phyloP scores from a whole-genome alignment of 2,113 vertebrate species.

The Melanostigma gelatinosum region DNA sequence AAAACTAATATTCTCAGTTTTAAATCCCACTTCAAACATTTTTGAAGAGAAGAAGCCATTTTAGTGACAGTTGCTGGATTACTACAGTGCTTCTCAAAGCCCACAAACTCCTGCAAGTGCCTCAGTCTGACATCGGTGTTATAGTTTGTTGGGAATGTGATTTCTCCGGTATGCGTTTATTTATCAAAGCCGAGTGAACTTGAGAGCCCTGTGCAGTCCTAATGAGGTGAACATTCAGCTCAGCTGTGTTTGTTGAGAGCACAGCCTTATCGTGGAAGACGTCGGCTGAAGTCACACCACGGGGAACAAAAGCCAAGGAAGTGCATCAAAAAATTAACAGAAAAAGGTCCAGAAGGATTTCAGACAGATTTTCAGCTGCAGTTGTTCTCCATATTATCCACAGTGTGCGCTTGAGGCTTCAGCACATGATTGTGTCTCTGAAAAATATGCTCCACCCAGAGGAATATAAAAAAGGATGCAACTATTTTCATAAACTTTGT shows the following conservation, averaged over 20 bases:
- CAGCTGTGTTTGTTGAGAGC: slow-evolving; percentile 24
- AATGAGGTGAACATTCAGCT: slow-evolving; percentile 45
- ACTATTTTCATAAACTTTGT: slow-evolving; percentile 22
- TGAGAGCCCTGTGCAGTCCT: slow-evolving; percentile 15
- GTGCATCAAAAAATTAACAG: slow-evolving; percentile 11
- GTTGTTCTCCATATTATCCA: slow-evolving; percentile 20
- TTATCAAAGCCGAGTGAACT: slow-evolving; percentile 21
- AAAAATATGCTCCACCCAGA: slow-evolving; percentile 31
- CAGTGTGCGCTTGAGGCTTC: slow-evolving; percentile 36
- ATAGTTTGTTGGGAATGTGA: not conserved
- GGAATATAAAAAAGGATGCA: not conserved
- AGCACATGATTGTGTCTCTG: slow-evolving; percentile 22
- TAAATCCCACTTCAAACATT: not conserved
- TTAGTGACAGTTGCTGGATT: not conserved
- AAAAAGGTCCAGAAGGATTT: slow-evolving; percentile 21
- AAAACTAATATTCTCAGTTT: not conserved
- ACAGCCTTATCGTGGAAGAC: not conserved
- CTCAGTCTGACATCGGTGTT: not conserved
- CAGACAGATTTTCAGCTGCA: slow-evolving; percentile 16
- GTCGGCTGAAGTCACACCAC: slow-evolving; percentile 21
- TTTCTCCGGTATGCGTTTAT: slow-evolving; percentile 14
- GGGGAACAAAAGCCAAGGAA: slow-evolving; percentile 12
- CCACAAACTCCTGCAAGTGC: not conserved
- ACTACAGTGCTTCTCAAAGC: not conserved
- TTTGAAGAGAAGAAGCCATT: slow-evolving; percentile 9